A percentile compares a stretch with the other conserved stretches of the same genome.
Conservation (phyloP, 1,140 invertebrate genomes). For the Portunus trituberculatus region DNA sequence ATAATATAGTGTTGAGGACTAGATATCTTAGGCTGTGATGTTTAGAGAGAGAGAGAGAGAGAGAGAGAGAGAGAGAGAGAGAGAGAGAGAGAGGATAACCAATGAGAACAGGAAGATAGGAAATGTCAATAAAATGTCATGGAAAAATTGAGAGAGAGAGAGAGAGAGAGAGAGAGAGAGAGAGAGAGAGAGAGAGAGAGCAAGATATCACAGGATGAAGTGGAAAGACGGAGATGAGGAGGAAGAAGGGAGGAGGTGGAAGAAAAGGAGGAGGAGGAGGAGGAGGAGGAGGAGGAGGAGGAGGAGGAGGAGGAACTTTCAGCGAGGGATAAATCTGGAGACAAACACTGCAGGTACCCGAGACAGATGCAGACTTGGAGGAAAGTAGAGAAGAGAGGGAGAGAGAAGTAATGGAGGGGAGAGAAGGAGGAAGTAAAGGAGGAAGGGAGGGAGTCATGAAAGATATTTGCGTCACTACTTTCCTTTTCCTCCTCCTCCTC, state of each 20-base stretch:
- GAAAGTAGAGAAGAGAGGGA: neutral
- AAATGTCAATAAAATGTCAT: too few relatives aligned
- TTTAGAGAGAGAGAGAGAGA: too few relatives aligned
- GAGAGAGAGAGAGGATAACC: neutral
- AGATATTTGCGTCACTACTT: neutral
- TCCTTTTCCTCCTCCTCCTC: neutral
- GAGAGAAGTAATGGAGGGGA: neutral
- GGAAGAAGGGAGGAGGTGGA: neutral
- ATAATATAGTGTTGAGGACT: too few relatives aligned
- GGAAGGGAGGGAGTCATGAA: neutral
- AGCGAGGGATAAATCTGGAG: slow-evolving; percentile 23
- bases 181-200: neutral
- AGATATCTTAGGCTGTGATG: too few relatives aligned
- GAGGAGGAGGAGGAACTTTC: neutral
- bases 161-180: slow-evolving; percentile 26
- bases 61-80: neutral
- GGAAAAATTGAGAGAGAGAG: neutral
- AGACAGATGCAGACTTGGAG: neutral
- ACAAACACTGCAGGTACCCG: neutral
- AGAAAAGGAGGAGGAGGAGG: neutral
- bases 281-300: slow-evolving; percentile 17
- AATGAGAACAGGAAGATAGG: neutral
- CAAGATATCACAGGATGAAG: neutral
- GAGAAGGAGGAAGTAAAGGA: neutral
- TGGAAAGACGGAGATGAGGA: neutral